Conservation (phyloP, 2,888 invertebrate species). For the Zonitis immaculata region DNA sequence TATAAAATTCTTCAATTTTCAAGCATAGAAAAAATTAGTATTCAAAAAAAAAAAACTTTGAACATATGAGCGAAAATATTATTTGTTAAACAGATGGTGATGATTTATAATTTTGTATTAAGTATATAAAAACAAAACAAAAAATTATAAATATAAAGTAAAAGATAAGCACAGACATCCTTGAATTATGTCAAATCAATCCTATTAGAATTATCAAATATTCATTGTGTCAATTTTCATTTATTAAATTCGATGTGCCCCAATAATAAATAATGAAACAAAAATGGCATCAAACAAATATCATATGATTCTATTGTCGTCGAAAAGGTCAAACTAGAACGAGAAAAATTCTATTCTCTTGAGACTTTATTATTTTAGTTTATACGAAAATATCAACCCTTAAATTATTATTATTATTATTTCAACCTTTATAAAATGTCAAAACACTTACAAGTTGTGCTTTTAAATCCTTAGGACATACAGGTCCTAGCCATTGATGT, state of each 20-base stretch:
- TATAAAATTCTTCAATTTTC: too few species aligned
- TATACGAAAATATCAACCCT: too few species aligned
- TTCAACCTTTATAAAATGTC: too few species aligned
- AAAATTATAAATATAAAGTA: too few species aligned
- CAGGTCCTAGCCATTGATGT: constrained; percentile 85
- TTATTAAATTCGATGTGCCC: too few species aligned
- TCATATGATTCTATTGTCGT: not conserved
- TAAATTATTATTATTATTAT: too few species aligned
- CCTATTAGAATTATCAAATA: too few species aligned
- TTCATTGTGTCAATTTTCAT: too few species aligned
- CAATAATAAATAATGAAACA: too few species aligned
- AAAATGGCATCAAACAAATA: not conserved
- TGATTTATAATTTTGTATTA: not conserved
- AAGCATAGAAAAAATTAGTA: too few species aligned
- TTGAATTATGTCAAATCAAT: not conserved
- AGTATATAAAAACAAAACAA: not conserved
- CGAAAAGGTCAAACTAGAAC: not conserved
- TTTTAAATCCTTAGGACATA: constrained; percentile 73
- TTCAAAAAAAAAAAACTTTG: not conserved
- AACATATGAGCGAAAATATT: not conserved
- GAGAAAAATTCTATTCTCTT: too few species aligned
- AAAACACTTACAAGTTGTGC: constrained; percentile 65
- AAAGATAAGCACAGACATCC: too few species aligned
- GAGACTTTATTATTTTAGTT: not conserved
- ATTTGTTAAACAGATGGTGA: not conserved